These are phyloP conservation scores for Corythaeola cristata DNA, from an alignment of 2,113 vertebrate species.

Conservation along the genomic window DNA sequence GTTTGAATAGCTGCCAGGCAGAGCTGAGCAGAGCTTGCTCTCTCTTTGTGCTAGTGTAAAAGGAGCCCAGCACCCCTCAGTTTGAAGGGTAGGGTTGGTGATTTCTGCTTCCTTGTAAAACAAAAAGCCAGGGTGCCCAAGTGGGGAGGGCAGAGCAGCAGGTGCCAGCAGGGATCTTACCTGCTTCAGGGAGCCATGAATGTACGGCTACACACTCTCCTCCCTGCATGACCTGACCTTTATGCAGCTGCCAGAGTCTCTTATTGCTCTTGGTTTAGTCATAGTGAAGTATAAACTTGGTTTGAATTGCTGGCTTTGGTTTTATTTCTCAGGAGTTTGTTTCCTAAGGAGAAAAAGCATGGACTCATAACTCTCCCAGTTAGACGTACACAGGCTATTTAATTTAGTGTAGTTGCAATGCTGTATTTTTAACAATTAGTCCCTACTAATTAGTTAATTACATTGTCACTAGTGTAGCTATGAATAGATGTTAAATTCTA, in stretches of 20 bases:
- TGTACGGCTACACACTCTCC: not conserved
- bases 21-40: not conserved
- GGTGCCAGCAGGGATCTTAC: not conserved
- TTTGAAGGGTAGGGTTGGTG: not conserved
- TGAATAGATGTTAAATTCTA: not conserved
- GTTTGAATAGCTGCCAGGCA: not conserved
- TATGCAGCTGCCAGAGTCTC: not conserved
- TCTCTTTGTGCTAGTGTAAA: not conserved
- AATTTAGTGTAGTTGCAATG: conserved; percentile 5
- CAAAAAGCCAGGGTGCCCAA: not conserved
- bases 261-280: not conserved
- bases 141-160: not conserved
- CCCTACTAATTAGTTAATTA: conserved; percentile 51
- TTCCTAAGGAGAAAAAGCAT: not conserved
- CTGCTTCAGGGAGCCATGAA: not conserved
- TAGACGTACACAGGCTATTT: not conserved
- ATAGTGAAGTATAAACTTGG: not conserved
- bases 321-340: not conserved
- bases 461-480: not conserved
- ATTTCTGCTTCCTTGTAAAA: not conserved
- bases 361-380: not conserved
- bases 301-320: not conserved
- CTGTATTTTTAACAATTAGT: conserved; percentile 34
- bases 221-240: not conserved
- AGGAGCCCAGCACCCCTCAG: not conserved